Base-by-base conservation (phyloP, 2,888 invertebrate species). In the Xestia ashworthii region DNA sequence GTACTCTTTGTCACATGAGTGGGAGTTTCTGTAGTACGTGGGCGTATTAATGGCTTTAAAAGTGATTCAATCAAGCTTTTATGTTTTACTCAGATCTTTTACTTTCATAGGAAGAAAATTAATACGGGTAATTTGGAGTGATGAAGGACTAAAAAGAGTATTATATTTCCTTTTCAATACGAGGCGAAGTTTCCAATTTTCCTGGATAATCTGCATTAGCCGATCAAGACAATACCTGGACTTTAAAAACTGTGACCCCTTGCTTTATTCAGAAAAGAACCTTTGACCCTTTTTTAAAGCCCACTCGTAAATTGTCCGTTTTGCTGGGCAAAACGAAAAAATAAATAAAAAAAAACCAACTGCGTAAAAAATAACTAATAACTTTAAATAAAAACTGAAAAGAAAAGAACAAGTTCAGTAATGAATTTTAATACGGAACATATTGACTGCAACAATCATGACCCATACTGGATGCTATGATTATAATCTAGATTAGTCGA, bases 1-100 rank as follows among this genome's bases (percentile, higher is more conserved):
- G 85, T 87, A 87, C 82, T 88, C 81, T 88, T 89, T 90, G 89
- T 89, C 90, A 90, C 89, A 83, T 85, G 82, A 81, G 81, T 76
- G 82, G 76, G 74, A 82, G 74, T 88, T 86, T 86, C 78, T 81
- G 76, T 83, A 71, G 19, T 66, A 70, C 69, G 74, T 76, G 69
- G 75, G 58, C 50, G 76, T 76, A 78, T 78, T 79, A 77, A 83
- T 80, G 74, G 70, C 25, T 75, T 71, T 74, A 50, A 82, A 84
- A 87, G 70, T 82, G 74, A 85, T 87, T 84, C 50, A 73, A 83
- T 88, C 74, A 83, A 60, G 70, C 55, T 3, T 46, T 70, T 62
- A 76, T 55, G 16, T 78, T 38, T 44, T 12, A 46, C 38, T 69
- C 14, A 53, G 38, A 25, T 25, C 3, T 65, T 32, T 66, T 50